Evolutionary conservation across 2,113 vertebrate genomes (phyloP).

Genomic region (Scortum barcoo): DNA sequence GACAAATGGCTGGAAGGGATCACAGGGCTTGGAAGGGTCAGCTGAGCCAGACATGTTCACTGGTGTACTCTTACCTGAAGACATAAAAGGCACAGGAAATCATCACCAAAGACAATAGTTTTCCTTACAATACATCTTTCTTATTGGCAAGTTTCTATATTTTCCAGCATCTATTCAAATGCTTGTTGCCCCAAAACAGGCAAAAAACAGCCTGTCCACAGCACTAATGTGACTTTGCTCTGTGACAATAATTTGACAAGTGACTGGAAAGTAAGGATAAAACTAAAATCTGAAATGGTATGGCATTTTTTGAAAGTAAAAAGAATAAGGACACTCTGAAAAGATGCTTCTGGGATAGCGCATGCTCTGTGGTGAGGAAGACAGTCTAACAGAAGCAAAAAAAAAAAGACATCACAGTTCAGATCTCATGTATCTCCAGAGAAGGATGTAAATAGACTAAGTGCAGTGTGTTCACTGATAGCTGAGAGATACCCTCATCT

Average conservation of each 20-base stretch:
- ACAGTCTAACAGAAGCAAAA: neutral
- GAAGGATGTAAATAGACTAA: slow-evolving; percentile 20
- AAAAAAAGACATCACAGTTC: neutral
- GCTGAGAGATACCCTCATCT: slow-evolving; percentile 23
- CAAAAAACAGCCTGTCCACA: neutral
- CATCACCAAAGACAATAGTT: neutral
- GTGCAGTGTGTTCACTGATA: neutral
- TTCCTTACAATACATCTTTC: neutral
- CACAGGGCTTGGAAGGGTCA: slow-evolving; percentile 90
- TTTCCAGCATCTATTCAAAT: neutral
- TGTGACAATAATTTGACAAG: no score
- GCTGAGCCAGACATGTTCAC: slow-evolving; percentile 89
- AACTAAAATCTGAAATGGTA: neutral
- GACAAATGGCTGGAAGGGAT: slow-evolving; percentile 96
- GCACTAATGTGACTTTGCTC: neutral
- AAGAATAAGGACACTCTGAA: neutral
- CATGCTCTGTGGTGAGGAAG: neutral
- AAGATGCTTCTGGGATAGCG: no score
- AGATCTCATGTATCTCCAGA: neutral
- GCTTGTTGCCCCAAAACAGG: neutral
- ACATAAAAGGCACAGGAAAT: slow-evolving; percentile 68
- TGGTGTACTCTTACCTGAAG: slow-evolving; percentile 95
- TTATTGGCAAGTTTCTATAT: neutral
- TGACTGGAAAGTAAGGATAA: neutral
- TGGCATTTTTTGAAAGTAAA: neutral